phyloP scores from a whole-genome alignment of 1,140 invertebrate genomes.

The Heliothis subflexa region DNA sequence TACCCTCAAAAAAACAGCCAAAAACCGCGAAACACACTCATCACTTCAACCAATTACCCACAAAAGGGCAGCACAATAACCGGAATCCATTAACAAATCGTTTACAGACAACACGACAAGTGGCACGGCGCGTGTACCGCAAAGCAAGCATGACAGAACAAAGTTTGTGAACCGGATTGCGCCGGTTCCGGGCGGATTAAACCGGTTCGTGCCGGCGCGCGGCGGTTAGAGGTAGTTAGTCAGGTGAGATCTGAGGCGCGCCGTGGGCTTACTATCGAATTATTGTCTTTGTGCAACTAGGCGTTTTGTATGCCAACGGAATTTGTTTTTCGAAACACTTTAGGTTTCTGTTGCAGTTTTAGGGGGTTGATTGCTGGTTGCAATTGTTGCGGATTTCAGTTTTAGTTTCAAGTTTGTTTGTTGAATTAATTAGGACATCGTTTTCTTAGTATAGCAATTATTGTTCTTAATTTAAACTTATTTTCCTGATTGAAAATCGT shows the following conservation, averaged over 20 bases:
- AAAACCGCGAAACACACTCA: constrained; percentile 2
- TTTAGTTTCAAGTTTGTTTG: neutral
- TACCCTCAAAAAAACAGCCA: neutral
- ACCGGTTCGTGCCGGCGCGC: constrained; percentile 59
- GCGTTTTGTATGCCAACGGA: constrained; percentile 46
- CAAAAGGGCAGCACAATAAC: constrained; percentile 49
- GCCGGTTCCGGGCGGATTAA: constrained; percentile 64
- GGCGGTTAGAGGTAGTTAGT: constrained; percentile 67
- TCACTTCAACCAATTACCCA: constrained; percentile 20
- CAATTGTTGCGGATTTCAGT: constrained; percentile 1
- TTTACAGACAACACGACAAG: constrained; percentile 56
- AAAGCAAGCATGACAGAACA: constrained; percentile 72
- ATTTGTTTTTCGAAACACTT: constrained; percentile 44
- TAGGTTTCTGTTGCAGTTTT: constrained; percentile 23
- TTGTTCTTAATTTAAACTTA: neutral
- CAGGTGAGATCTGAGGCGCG: constrained; percentile 69
- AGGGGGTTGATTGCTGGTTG: neutral
- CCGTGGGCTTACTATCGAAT: constrained; percentile 53
- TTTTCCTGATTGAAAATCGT: neutral
- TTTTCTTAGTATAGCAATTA: too few relatives aligned
- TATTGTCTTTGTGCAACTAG: constrained; percentile 55
- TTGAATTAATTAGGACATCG: neutral
- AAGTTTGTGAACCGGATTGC: constrained; percentile 78
- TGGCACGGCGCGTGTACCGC: constrained; percentile 67
- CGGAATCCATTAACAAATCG: constrained; percentile 61